A percentile compares a stretch with the other conserved stretches of the same genome.
These are phyloP conservation scores for Archaeoteleia sp. DNA, from an alignment of 2,888 invertebrate genomes.

Conservation along the genomic window DNA sequence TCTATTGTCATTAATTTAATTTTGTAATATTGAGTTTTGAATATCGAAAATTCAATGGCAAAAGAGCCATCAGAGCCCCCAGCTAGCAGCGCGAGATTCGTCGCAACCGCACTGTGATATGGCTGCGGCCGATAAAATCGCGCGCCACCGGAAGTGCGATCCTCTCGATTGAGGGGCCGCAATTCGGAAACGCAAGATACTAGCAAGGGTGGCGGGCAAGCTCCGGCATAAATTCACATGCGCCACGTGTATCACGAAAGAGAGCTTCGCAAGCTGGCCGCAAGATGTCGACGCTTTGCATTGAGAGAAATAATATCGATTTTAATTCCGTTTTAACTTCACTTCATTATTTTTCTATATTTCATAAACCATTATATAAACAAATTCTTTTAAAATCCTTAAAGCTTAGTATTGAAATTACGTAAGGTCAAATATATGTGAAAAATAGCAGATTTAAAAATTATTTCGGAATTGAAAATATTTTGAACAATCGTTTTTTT, in stretches of 20 bases:
- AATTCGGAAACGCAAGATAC: slow-evolving; percentile 34
- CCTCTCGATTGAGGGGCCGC: slow-evolving; percentile 44
- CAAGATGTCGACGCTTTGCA: slow-evolving; percentile 64
- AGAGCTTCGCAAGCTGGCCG: slow-evolving; percentile 57
- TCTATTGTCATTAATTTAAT: no score
- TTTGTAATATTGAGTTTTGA: neutral
- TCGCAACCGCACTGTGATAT: slow-evolving; percentile 62
- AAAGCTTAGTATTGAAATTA: no score
- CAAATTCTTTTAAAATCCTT: no score
- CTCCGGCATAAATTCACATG: slow-evolving; percentile 50
- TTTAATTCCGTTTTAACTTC: no score
- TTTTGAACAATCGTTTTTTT: no score
- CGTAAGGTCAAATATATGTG: no score
- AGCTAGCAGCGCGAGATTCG: slow-evolving; percentile 47
- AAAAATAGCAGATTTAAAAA: no score
- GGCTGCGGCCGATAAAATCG: slow-evolving; percentile 70
- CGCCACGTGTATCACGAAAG: slow-evolving; percentile 32
- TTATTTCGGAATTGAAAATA: no score
- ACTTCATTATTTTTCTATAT: no score
- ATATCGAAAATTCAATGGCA: slow-evolving; percentile 11
- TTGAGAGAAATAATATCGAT: neutral
- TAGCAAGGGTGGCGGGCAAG: slow-evolving; percentile 48
- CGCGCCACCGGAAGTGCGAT: slow-evolving; percentile 54
- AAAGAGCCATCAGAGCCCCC: slow-evolving; percentile 55
- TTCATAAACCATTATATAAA: no score